Conservation (phyloP, 2,113 vertebrate genomes). For the Hylia prasina region DNA sequence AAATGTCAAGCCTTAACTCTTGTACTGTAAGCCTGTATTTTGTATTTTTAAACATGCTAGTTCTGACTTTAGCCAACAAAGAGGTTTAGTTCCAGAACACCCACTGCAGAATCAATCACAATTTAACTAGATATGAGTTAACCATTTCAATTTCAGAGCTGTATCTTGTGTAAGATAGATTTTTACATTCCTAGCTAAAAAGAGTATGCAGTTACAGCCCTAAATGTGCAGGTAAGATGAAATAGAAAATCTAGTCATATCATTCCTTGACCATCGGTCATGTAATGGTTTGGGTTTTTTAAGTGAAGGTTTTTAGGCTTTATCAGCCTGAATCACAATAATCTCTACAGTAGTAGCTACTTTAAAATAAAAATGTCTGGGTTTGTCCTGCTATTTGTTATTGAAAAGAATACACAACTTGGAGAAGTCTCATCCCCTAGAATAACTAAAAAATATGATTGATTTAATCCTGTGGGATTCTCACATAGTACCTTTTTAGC, state of each 20-base stretch:
- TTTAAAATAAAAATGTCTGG: not conserved
- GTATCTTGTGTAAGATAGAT: not conserved
- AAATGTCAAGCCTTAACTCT: not conserved
- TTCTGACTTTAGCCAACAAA: not conserved
- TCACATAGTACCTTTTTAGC: not conserved
- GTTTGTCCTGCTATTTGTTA: not conserved
- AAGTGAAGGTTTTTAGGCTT: not conserved
- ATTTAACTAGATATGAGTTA: not conserved
- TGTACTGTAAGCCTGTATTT: not conserved
- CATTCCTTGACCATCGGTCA: not conserved
- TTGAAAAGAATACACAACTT: not conserved
- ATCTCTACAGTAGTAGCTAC: not conserved
- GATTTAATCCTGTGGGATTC: not conserved
- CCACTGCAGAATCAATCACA: not conserved
- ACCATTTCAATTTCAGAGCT: not conserved
- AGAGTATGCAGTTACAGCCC: not conserved
- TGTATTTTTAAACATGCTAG: not conserved
- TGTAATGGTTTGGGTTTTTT: not conserved
- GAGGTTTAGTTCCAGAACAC: not conserved
- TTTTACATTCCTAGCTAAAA: not conserved
- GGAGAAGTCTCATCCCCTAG: not conserved
- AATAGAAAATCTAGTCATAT: not conserved
- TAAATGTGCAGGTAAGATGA: not conserved
- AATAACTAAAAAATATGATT: not conserved
- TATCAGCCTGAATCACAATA: not conserved